These are phyloP conservation scores for Microtus richardsoni DNA, from an alignment of 2,113 vertebrate species.

Conservation along the genomic window DNA sequence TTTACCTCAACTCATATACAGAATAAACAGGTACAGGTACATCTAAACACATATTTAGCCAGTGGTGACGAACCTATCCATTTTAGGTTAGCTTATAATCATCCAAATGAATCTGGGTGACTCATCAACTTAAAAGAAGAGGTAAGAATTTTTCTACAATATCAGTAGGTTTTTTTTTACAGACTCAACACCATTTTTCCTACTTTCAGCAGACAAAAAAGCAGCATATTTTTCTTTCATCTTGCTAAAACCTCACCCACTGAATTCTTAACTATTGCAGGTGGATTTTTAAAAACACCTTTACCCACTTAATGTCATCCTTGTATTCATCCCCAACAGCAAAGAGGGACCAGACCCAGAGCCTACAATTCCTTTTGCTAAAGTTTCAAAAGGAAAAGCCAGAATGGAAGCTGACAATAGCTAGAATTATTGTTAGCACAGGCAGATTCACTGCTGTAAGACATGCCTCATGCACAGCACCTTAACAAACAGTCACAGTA, in stretches of 20 bases:
- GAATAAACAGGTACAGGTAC: neutral
- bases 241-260: conserved; percentile 39
- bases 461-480: neutral
- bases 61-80: neutral
- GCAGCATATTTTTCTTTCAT: conserved; percentile 43
- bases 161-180: neutral
- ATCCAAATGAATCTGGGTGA: neutral
- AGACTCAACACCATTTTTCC: neutral
- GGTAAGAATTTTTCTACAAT: neutral
- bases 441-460: neutral
- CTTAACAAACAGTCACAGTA: neutral
- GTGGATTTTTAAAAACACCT: neutral
- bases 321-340: neutral
- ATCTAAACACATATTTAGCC: neutral
- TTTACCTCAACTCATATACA: conserved; percentile 9
- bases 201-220: conserved; percentile 22
- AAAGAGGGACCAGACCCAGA: neutral
- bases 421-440: neutral
- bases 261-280: conserved; percentile 41
- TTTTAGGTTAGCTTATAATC: conserved; percentile 21
- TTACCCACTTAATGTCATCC: neutral
- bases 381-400: neutral
- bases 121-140: conserved; percentile 18
- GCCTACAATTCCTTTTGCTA: neutral
- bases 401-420: neutral